These are phyloP conservation scores for Sparidentex hasta DNA, from an alignment of 2,797 vertebrate genomes.

Conservation along the genomic window DNA sequence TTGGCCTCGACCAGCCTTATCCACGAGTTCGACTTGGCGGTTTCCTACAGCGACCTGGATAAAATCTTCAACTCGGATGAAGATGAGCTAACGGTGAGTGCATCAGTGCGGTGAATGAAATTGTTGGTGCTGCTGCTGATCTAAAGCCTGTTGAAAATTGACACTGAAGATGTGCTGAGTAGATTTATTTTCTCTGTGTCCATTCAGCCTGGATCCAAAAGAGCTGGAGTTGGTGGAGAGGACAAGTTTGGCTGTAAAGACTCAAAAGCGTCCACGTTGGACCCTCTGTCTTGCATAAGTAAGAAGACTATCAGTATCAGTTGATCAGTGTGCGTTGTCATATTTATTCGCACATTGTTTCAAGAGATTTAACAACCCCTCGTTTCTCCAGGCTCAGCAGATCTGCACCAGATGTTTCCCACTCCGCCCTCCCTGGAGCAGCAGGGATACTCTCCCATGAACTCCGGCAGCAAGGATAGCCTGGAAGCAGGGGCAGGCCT, in stretches of 20 bases:
- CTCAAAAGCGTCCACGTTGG: slow-evolving; percentile 88
- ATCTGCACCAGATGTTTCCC: slow-evolving; percentile 99
- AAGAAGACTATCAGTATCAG: slow-evolving; percentile 72
- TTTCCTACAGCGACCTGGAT: slow-evolving; percentile 94
- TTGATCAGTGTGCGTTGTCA: not conserved
- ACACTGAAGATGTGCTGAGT: not conserved
- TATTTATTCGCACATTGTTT: slow-evolving; percentile 9
- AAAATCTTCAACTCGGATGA: slow-evolving; percentile 98
- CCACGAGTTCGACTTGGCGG: slow-evolving; percentile 93
- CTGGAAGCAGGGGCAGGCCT: slow-evolving; percentile 92
- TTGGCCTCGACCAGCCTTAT: slow-evolving; percentile 95
- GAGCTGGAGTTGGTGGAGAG: slow-evolving; percentile 87
- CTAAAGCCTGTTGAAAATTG: not conserved
- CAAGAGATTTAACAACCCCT: slow-evolving; percentile 25
- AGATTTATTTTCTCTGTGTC: slow-evolving; percentile 9
- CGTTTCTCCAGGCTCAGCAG: slow-evolving; percentile 90
- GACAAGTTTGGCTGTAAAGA: slow-evolving; percentile 94
- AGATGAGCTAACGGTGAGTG: slow-evolving; percentile 92
- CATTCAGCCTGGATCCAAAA: slow-evolving; percentile 92
- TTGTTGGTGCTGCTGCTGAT: not conserved
- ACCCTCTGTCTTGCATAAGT: slow-evolving; percentile 95
- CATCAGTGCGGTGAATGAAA: not conserved
- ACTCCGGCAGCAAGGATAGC: slow-evolving; percentile 95
- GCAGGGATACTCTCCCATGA: slow-evolving; percentile 99
- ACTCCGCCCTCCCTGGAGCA: slow-evolving; percentile 98